phyloP scores from a whole-genome alignment of 2,113 vertebrate species.

The Atractosteus spatula region DNA sequence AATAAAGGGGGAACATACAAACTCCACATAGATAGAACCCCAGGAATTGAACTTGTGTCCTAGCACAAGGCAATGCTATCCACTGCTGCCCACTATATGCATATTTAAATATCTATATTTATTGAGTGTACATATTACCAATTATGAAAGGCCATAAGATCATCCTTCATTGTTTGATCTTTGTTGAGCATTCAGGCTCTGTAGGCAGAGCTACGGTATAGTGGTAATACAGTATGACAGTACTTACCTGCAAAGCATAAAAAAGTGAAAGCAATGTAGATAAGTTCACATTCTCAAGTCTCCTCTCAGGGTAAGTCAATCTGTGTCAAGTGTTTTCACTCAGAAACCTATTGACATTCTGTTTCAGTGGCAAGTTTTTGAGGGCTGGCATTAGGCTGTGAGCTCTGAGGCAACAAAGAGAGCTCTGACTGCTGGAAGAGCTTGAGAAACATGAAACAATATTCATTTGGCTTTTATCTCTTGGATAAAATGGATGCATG shows the following conservation, averaged over 20 bases:
- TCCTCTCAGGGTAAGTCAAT: not conserved
- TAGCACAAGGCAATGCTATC: no score
- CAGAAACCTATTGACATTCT: not conserved
- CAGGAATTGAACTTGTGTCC: no score
- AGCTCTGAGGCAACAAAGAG: constrained; percentile 30
- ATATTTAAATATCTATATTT: no score
- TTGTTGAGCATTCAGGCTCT: not conserved
- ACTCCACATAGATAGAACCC: no score
- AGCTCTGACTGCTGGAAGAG: not conserved
- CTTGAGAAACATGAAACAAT: constrained; percentile 42
- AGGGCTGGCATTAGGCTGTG: constrained; percentile 8
- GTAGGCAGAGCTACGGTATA: not conserved
- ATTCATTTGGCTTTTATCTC: constrained; percentile 43
- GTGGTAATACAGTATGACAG: no score
- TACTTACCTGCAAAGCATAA: not conserved
- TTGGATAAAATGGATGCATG: constrained; percentile 42
- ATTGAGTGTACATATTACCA: no score
- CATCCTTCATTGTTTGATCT: no score
- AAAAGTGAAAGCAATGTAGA: not conserved
- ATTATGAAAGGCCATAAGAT: no score
- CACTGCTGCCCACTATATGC: no score
- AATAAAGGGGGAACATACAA: no score
- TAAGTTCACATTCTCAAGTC: not conserved
- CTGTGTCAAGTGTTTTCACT: not conserved
- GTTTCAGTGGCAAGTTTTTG: constrained; percentile 17